These are phyloP conservation scores for Mohoua ochrocephala DNA, from an alignment of 2,113 vertebrate species.

Conservation along the genomic window DNA sequence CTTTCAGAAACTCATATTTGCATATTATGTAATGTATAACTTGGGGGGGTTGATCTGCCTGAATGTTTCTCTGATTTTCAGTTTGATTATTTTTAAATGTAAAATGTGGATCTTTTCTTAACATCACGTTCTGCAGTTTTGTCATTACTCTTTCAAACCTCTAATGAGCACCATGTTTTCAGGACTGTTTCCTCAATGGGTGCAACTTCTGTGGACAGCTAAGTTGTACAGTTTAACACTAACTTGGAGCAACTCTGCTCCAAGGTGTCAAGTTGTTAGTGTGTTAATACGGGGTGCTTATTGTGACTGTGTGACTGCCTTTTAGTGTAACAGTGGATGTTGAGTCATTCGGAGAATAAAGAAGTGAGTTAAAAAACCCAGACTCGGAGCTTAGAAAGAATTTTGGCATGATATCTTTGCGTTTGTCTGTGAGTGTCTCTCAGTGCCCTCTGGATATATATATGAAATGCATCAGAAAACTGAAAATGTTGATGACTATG, in stretches of 20 bases:
- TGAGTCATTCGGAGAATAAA: neutral
- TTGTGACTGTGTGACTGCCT: neutral
- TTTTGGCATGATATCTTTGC: neutral
- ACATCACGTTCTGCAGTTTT: neutral
- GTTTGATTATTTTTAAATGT: neutral
- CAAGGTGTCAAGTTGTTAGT: neutral
- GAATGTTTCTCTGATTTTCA: neutral
- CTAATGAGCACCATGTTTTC: neutral
- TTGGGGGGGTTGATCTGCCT: fast-evolving
- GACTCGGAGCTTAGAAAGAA: neutral
- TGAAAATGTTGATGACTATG: neutral
- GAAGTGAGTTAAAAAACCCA: neutral
- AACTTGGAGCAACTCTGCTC: neutral
- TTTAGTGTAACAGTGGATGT: neutral
- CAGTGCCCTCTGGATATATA: neutral
- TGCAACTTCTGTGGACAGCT: neutral
- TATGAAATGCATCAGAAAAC: neutral
- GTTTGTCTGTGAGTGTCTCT: neutral
- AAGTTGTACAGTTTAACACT: neutral
- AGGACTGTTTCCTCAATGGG: fast-evolving
- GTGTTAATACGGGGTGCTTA: neutral
- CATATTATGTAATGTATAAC: neutral
- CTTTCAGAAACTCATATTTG: neutral
- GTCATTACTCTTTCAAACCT: neutral
- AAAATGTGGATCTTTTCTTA: neutral